Evolutionary conservation across 2,113 vertebrate species (phyloP).

Genomic region (Thalassarche chlororhynchos): DNA sequence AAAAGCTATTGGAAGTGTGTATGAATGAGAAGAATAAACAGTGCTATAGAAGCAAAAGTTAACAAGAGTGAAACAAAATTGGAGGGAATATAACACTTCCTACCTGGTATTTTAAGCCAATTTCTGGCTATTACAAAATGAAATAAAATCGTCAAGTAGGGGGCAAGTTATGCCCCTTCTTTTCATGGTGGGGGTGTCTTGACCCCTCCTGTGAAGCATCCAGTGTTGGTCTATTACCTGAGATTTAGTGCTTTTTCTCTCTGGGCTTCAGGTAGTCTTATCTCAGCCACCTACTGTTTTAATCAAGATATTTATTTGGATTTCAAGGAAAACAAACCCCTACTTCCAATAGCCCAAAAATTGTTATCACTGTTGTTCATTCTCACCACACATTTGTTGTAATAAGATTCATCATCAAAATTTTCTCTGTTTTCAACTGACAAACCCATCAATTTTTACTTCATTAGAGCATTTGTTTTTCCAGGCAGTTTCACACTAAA

Average conservation of each 20-base stretch:
- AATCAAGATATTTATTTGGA: background rate
- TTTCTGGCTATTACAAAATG: background rate
- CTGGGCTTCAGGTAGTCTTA: background rate
- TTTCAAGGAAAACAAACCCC: background rate
- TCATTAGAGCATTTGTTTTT: background rate
- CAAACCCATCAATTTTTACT: rapidly evolving
- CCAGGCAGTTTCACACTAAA: background rate
- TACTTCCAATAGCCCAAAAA: background rate
- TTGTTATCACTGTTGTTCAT: background rate
- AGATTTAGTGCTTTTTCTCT: background rate
- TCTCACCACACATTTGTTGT: background rate
- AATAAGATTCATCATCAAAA: background rate
- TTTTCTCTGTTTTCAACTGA: background rate
- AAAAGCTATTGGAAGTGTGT: background rate
- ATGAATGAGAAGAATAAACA: background rate
- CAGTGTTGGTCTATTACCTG: background rate
- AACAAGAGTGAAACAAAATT: background rate
- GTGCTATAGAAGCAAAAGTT: background rate
- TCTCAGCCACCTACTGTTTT: background rate
- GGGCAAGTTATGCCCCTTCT: background rate
- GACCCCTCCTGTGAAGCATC: background rate
- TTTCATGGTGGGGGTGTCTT: background rate
- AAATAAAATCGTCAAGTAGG: background rate
- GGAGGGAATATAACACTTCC: background rate
- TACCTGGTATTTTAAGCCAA: background rate